These are phyloP conservation scores for Hirtodrosophila confusa DNA, from an alignment of 2,888 invertebrate species.

Conservation along the genomic window DNA sequence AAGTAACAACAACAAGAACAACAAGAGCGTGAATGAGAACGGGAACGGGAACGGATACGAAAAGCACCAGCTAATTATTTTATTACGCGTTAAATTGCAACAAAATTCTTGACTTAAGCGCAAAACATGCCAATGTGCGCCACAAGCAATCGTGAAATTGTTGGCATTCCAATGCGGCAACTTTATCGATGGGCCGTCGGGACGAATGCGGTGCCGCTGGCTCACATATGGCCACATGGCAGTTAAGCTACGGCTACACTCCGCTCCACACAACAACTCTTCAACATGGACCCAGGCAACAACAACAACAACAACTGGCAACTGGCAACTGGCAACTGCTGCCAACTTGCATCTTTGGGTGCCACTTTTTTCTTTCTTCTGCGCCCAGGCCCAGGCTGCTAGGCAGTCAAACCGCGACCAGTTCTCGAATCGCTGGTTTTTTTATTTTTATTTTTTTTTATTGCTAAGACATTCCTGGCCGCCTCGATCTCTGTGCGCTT, in stretches of 20 bases:
- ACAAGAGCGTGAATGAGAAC: background rate
- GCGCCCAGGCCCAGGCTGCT: slow-evolving; percentile 35
- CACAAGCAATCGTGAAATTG: slow-evolving; percentile 80
- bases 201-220: slow-evolving; percentile 23
- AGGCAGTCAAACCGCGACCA: slow-evolving; percentile 54
- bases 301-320: slow-evolving; percentile 2
- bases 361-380: slow-evolving; percentile 64
- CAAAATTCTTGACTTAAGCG: slow-evolving; percentile 73
- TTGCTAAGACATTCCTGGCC: slow-evolving; percentile 59
- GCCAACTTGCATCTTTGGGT: slow-evolving; percentile 70
- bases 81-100: slow-evolving; percentile 80
- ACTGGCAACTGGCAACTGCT: slow-evolving; percentile 17
- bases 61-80: slow-evolving; percentile 72
- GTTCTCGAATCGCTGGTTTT: slow-evolving; percentile 67
- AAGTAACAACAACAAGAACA: background rate
- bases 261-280: slow-evolving; percentile 16
- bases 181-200: slow-evolving; percentile 65
- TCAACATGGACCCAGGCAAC: slow-evolving; percentile 19
- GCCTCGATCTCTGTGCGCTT: slow-evolving; percentile 32
- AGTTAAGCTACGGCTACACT: slow-evolving; percentile 20
- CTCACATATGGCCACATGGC: slow-evolving; percentile 53
- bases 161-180: slow-evolving; percentile 71
- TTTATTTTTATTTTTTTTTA: slow-evolving; percentile 22
- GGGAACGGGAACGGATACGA: slow-evolving; percentile 13
- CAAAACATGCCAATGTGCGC: slow-evolving; percentile 79